Evolutionary conservation across 2,797 vertebrate species (phyloP), one percentile per base, ranked within the genome.

Genomic region (Pseudomugil tenellus): DNA sequence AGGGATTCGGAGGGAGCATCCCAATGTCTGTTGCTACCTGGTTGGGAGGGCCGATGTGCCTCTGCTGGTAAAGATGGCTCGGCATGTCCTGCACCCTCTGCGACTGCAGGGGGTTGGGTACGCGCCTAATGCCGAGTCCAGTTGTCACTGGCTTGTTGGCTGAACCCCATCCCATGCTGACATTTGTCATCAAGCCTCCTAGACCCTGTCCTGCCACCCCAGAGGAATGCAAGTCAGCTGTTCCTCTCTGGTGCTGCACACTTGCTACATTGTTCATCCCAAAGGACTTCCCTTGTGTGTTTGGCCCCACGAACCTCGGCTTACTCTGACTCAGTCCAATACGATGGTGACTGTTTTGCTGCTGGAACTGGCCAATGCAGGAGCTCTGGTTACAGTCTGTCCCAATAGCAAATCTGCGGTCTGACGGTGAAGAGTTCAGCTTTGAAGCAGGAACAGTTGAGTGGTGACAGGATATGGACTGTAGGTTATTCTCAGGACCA

Each of bases 1-100:
- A 85, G 19, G 95, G 93, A 90, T 88, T 96, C 25, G 93, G 72
- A 29, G 95, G 86, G 72, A 95, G 94, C 93, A 96, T 94, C 70
- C 94, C 95, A 21, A 93, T 89, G 67, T 95, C 94, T 0, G 94
- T 88, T 0, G 95, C 91, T 76, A 96, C 89, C 76, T 96, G 96
- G 84, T 92, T 95, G 7, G 95, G 94, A 34, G 96, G 95, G 17
- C 92, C 93, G 31, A 95, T 58, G 19, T 95, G 87, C 71, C 94
- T 93, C 70, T 94, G 95, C 78, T 94, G 78, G 76, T 96, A 98
- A 21, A 93, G 92, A 70, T 93, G 95, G 87, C 83, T 93, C 8
- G 91, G 88, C 28, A 94, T 74, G 0, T 82, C 93, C 78, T 95
- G 96, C 49, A 93, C 64, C 0, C 94, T 76, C 87, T 95, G 96